Percentiles rank a stretch among this genome's conserved stretches.
These are phyloP conservation scores for Drosophila sp. DNA, from an alignment of 1,140 invertebrate genomes.

Conservation along the genomic window DNA sequence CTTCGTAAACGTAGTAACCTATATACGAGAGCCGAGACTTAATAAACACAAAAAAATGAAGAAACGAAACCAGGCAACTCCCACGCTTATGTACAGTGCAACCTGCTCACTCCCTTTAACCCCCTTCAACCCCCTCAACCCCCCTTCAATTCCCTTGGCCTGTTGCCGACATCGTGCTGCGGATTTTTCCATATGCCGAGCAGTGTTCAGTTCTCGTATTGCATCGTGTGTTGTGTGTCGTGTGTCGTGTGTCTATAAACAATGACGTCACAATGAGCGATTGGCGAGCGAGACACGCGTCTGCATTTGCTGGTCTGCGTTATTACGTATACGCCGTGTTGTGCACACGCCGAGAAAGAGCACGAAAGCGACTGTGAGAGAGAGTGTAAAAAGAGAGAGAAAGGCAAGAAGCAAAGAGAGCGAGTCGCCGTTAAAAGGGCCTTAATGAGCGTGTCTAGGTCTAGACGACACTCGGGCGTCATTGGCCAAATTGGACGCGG, in stretches of 20 bases:
- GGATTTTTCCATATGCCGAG: slow-evolving; percentile 8
- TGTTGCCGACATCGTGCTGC: slow-evolving; percentile 17
- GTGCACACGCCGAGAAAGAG: background rate
- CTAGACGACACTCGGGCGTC: slow-evolving; percentile 46
- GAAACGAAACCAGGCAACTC: slow-evolving; percentile 18
- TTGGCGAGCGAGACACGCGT: slow-evolving; percentile 48
- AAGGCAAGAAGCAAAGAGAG: background rate
- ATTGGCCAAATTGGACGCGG: slow-evolving; percentile 45
- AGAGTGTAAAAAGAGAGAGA: no score
- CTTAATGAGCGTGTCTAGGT: slow-evolving; percentile 44
- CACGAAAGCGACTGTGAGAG: no score
- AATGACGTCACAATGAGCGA: slow-evolving; percentile 59
- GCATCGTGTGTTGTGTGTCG: slow-evolving; percentile 17
- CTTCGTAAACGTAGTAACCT: slow-evolving; percentile 74
- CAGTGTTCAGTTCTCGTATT: slow-evolving; percentile 1
- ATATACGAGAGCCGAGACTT: slow-evolving; percentile 56
- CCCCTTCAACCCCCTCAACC: background rate
- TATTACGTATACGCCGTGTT: slow-evolving; percentile 48
- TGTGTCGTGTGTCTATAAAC: slow-evolving; percentile 40
- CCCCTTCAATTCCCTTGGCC: background rate
- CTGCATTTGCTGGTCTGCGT: slow-evolving; percentile 31
- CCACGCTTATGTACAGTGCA: slow-evolving; percentile 24
- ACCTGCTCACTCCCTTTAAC: background rate
- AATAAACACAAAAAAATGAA: no score
- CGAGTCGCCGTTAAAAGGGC: background rate